A percentile compares a stretch with the other conserved stretches of the same genome.
Evolutionary conservation across 2,888 invertebrate species (phyloP).

Genomic region (Lycocerus yunnanus): DNA sequence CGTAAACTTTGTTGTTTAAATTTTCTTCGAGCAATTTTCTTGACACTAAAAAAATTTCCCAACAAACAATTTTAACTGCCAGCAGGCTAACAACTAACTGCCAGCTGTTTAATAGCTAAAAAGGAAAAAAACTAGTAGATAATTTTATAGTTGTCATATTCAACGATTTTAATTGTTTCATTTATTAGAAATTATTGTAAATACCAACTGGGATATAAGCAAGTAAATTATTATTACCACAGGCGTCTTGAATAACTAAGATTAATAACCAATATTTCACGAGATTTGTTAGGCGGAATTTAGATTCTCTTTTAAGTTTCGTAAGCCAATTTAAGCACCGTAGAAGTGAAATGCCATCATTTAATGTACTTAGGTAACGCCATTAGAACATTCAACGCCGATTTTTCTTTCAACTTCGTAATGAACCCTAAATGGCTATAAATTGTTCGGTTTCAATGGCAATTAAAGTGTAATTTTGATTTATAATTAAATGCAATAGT

Average conservation of each 20-base stretch:
- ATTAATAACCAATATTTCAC: conserved; percentile 14
- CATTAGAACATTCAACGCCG: conserved; percentile 10
- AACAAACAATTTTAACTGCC: no score
- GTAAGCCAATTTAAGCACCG: conserved; percentile 16
- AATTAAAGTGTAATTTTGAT: conserved; percentile 28
- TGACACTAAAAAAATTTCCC: no score
- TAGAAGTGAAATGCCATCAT: conserved; percentile 8
- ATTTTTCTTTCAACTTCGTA: conserved; percentile 15
- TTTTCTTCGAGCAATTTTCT: background rate
- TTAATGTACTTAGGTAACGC: conserved; percentile 8
- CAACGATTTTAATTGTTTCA: background rate
- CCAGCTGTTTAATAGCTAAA: no score
- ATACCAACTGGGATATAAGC: background rate
- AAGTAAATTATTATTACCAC: background rate
- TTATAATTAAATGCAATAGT: conserved; percentile 10
- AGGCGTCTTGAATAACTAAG: background rate
- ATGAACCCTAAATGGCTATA: conserved; percentile 21
- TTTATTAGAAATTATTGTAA: background rate
- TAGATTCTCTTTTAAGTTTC: conserved; percentile 4
- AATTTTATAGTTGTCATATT: no score
- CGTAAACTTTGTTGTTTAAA: background rate
- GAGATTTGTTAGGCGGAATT: conserved; percentile 2
- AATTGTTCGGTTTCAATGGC: conserved; percentile 15
- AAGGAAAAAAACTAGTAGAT: no score
- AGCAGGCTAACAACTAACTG: no score